A percentile compares a stretch with the other conserved stretches of the same genome.
Evolutionary conservation across 2,888 invertebrate species (phyloP).

Genomic region (Sisyra nigra): DNA sequence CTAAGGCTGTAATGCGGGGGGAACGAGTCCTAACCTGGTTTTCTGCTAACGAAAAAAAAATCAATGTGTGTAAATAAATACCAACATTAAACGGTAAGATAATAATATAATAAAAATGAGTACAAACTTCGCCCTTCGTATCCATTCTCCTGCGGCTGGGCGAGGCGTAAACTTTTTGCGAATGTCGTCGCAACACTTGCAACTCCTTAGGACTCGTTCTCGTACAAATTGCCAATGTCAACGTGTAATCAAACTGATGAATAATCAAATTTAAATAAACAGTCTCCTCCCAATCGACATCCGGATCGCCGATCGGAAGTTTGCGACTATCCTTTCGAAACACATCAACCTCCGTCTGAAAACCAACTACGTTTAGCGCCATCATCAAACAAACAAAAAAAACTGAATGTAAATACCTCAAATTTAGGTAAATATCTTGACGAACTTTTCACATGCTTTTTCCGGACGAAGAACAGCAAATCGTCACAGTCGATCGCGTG

Average conservation of each 20-base stretch:
- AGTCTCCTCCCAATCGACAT: slow-evolving; percentile 98
- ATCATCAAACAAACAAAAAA: neutral
- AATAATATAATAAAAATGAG: too few relatives aligned
- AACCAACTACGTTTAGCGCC: slow-evolving; percentile 14
- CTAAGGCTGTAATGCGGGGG: too few relatives aligned
- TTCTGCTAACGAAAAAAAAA: too few relatives aligned
- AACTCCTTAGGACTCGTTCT: slow-evolving; percentile 94
- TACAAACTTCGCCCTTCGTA: slow-evolving; percentile 71
- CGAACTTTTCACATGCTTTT: slow-evolving; percentile 76
- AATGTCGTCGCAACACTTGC: slow-evolving; percentile 83
- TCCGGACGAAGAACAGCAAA: slow-evolving; percentile 88
- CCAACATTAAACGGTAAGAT: too few relatives aligned
- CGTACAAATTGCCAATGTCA: slow-evolving; percentile 95
- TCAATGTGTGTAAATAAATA: too few relatives aligned
- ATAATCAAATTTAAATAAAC: slow-evolving; percentile 95
- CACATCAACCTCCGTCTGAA: slow-evolving; percentile 87
- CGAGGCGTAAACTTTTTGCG: slow-evolving; percentile 90
- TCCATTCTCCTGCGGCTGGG: slow-evolving; percentile 96
- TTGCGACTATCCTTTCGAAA: slow-evolving; percentile 95
- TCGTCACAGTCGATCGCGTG: slow-evolving; percentile 86
- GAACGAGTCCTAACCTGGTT: too few relatives aligned
- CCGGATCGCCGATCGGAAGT: slow-evolving; percentile 88
- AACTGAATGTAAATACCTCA: slow-evolving; percentile 37
- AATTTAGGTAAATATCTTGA: slow-evolving; percentile 79
- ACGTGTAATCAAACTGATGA: slow-evolving; percentile 96